A percentile compares a stretch with the other conserved stretches of the same genome.
Evolutionary conservation across 1,140 invertebrate species (phyloP).

Genomic region (Eriocheir sinensis): DNA sequence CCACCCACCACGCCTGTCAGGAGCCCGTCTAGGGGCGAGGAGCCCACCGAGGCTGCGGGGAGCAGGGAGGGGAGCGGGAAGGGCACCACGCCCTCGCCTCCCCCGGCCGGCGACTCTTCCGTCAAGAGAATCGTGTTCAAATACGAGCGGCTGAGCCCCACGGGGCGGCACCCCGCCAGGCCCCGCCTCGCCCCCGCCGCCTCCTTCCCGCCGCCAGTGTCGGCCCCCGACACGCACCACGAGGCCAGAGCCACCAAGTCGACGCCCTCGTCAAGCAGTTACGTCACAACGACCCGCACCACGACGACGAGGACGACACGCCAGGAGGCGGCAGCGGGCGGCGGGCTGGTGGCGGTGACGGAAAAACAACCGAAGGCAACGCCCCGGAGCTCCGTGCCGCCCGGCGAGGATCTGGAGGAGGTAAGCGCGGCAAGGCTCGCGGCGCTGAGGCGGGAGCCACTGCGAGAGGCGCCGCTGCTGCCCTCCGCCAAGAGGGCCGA

Average conservation of each 20-base stretch:
- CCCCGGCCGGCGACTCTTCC: background rate
- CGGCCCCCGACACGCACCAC: background rate
- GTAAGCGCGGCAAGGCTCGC: no score
- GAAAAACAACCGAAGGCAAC: background rate
- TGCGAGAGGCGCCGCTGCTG: background rate
- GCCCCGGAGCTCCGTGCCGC: background rate
- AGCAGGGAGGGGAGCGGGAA: background rate
- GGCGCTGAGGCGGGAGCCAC: background rate
- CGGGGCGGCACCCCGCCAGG: background rate
- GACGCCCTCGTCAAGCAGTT: background rate
- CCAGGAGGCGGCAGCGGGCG: background rate
- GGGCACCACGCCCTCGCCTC: background rate
- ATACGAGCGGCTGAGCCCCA: background rate
- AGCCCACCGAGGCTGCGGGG: background rate
- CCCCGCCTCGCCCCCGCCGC: background rate
- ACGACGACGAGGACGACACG: background rate
- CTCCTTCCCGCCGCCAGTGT: background rate
- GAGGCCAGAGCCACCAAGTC: background rate
- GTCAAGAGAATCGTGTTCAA: background rate
- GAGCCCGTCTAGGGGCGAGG: background rate
- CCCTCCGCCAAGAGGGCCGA: background rate
- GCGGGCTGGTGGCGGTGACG: background rate
- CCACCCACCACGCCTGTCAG: no score
- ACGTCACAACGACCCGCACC: background rate
- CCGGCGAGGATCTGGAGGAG: background rate